These are phyloP conservation scores for Myotis myotis DNA, from an alignment of 2,797 vertebrate species.

Conservation along the genomic window DNA sequence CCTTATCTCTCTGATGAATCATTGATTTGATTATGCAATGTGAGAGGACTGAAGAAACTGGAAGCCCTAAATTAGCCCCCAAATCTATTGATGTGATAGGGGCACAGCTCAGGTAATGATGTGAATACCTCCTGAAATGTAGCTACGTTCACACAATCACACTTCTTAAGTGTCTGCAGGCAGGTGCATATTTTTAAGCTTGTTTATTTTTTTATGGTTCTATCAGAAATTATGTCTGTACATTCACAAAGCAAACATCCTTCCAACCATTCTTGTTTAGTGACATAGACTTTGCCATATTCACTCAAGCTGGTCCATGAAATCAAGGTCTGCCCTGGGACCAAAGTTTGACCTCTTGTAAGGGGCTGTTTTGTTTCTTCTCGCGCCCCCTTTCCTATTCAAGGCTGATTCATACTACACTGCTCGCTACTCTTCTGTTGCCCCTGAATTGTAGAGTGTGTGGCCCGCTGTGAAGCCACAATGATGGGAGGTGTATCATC, in stretches of 20 bases:
- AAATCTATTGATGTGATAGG: neutral
- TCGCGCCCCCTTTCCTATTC: neutral
- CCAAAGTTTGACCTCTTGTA: rapidly evolving
- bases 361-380: neutral
- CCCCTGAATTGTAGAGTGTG: neutral
- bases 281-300: rapidly evolving
- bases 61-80: neutral
- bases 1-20: neutral
- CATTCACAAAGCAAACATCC: neutral
- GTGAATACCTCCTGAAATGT: neutral
- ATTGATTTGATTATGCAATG: neutral
- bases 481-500: neutral
- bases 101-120: neutral
- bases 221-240: neutral
- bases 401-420: neutral
- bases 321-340: neutral
- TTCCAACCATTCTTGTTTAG: neutral
- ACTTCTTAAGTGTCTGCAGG: neutral
- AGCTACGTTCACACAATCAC: rapidly evolving
- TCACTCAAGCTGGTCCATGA: rapidly evolving
- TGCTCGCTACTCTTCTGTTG: neutral
- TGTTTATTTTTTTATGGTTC: neutral
- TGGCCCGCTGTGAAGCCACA: neutral
- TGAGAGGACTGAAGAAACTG: neutral
- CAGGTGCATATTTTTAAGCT: neutral